These are phyloP conservation scores for Ophion ellenae DNA, from an alignment of 2,888 invertebrate genomes.

Conservation along the genomic window DNA sequence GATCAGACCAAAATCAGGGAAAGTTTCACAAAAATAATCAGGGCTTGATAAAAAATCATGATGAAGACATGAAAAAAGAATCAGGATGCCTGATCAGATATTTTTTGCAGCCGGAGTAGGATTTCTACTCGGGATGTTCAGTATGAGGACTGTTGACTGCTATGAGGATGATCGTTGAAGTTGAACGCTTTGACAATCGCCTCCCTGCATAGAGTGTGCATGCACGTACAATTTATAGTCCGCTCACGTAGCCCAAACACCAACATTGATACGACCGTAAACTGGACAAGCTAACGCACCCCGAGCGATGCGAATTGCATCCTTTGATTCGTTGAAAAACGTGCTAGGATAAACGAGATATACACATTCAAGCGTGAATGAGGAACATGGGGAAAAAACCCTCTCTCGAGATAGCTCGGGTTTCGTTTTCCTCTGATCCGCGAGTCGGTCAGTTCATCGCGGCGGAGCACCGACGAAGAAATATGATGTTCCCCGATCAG, in stretches of 20 bases:
- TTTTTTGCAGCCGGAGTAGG: no score
- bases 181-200: background rate
- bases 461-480: slow-evolving; percentile 73
- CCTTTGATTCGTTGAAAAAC: background rate
- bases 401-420: slow-evolving; percentile 18
- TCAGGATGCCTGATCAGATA: no score
- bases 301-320: slow-evolving; percentile 20
- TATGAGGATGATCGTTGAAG: background rate
- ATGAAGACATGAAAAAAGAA: no score
- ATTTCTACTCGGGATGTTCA: no score
- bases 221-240: background rate
- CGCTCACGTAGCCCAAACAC: background rate
- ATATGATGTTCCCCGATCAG: slow-evolving; percentile 74
- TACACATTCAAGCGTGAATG: slow-evolving; percentile 4
- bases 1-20: no score
- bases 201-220: background rate
- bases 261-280: background rate
- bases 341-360: background rate
- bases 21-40: no score
- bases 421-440: slow-evolving; percentile 41
- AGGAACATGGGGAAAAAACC: slow-evolving; percentile 27
- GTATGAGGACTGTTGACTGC: background rate
- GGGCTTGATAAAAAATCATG: no score
- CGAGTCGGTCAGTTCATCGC: slow-evolving; percentile 57
- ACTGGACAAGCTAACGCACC: background rate